A percentile compares a stretch with the other conserved stretches of the same genome.
These are phyloP conservation scores for Aphelinus atriplicis DNA, from an alignment of 1,140 invertebrate genomes.

Conservation along the genomic window DNA sequence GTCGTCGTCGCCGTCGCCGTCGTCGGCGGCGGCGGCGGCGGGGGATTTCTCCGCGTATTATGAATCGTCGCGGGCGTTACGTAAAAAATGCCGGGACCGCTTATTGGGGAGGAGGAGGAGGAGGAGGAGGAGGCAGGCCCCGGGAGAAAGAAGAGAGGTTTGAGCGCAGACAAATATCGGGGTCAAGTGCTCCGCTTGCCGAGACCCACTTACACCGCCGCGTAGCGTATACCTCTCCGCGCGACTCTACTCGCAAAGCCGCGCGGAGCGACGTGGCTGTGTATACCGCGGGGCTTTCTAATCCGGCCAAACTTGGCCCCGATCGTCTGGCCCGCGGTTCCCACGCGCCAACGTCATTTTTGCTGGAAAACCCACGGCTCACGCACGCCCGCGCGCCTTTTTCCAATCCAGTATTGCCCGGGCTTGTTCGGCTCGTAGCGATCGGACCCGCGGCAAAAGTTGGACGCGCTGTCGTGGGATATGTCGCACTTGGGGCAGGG, in stretches of 20 bases:
- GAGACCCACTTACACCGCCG: background rate
- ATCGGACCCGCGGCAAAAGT: no score
- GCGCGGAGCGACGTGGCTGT: conserved; percentile 29
- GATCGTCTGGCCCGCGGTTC: no score
- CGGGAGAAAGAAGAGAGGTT: conserved; percentile 47
- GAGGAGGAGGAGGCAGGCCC: conserved; percentile 13
- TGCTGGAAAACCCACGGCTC: no score
- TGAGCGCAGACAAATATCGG: conserved; percentile 44
- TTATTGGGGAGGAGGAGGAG: background rate
- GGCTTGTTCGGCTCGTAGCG: no score
- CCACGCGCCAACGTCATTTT: no score
- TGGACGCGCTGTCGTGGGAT: no score
- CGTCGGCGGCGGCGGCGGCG: background rate
- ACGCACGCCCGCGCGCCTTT: no score
- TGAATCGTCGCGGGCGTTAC: conserved; percentile 16
- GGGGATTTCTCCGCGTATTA: conserved; percentile 16
- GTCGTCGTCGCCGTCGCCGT: no score
- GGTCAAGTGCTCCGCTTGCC: conserved; percentile 50
- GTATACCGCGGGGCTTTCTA: conserved; percentile 51
- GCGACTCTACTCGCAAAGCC: no score
- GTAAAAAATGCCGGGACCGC: conserved; percentile 15
- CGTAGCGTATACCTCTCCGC: no score
- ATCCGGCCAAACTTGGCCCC: conserved; percentile 30
- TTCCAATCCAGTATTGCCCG: no score
- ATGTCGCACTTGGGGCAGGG: no score